phyloP scores from a whole-genome alignment of 2,888 invertebrate species.

The Lingula anatina region DNA sequence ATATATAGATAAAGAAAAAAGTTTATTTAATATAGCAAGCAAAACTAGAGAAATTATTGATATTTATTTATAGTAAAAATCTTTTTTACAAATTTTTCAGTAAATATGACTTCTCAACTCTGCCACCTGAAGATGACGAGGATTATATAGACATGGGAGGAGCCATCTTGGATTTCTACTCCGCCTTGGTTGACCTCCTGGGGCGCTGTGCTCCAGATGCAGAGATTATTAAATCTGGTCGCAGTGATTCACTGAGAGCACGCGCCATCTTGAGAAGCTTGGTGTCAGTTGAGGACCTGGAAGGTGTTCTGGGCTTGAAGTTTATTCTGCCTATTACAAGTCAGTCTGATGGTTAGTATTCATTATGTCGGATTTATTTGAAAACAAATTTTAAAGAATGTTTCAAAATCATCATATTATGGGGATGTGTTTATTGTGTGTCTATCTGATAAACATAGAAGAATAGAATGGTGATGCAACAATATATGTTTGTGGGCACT shows the following conservation, averaged over 20 bases:
- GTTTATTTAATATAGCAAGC: no score
- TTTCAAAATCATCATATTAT: no score
- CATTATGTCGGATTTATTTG: no score
- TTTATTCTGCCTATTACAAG: constrained; percentile 93
- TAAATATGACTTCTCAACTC: constrained; percentile 46
- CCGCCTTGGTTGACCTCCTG: constrained; percentile 91
- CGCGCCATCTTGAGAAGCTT: constrained; percentile 94
- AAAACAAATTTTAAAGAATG: no score
- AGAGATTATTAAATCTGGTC: constrained; percentile 62
- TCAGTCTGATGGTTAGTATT: no score
- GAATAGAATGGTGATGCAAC: constrained; percentile 1
- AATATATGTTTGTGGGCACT: no score
- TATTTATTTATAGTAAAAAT: no score
- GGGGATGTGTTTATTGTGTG: no score
- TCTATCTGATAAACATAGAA: no score
- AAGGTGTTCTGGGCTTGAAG: constrained; percentile 88
- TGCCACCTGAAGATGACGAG: constrained; percentile 93
- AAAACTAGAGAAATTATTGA: no score
- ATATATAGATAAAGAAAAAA: no score
- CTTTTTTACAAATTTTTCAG: no score
- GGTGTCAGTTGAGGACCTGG: constrained; percentile 94
- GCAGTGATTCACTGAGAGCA: constrained; percentile 95
- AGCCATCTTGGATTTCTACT: constrained; percentile 97
- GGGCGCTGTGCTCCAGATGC: constrained; percentile 63
- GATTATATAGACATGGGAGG: constrained; percentile 99